Evolutionary conservation across 2,888 invertebrate species (phyloP).

Genomic region (Nasonovia ribisnigri): DNA sequence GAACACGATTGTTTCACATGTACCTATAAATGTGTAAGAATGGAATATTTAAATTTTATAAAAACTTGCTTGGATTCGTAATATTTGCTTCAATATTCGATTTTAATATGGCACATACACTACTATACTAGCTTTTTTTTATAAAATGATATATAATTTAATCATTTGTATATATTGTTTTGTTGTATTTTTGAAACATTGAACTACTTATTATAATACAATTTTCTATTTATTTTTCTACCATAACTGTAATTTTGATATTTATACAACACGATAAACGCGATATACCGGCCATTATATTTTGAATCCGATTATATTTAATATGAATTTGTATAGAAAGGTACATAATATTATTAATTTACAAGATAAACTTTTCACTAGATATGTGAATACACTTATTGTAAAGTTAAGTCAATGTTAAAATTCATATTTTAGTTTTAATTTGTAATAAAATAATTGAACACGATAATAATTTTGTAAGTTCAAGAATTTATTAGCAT

Average conservation of each 20-base stretch:
- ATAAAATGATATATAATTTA: not conserved
- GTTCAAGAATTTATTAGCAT: no score
- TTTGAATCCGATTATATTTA: not conserved
- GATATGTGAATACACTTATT: not conserved
- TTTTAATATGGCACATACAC: not conserved
- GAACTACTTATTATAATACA: not conserved
- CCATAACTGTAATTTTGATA: not conserved
- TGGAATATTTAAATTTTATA: not conserved
- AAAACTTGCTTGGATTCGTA: not conserved
- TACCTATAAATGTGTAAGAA: not conserved
- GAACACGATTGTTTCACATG: not conserved
- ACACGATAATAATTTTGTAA: no score
- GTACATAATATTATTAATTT: not conserved
- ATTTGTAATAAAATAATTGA: no score
- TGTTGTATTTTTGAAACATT: not conserved
- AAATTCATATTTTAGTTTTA: not conserved
- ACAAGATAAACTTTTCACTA: not conserved
- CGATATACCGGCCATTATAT: not conserved
- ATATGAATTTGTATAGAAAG: not conserved
- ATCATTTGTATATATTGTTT: not conserved
- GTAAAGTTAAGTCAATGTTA: not conserved
- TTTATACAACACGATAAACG: not conserved
- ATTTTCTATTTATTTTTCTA: not conserved
- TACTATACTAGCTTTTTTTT: not conserved
- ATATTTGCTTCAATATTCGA: not conserved